Evolutionary conservation across 1,140 invertebrate species (phyloP).

Genomic region (Neodiprion lecontei): DNA sequence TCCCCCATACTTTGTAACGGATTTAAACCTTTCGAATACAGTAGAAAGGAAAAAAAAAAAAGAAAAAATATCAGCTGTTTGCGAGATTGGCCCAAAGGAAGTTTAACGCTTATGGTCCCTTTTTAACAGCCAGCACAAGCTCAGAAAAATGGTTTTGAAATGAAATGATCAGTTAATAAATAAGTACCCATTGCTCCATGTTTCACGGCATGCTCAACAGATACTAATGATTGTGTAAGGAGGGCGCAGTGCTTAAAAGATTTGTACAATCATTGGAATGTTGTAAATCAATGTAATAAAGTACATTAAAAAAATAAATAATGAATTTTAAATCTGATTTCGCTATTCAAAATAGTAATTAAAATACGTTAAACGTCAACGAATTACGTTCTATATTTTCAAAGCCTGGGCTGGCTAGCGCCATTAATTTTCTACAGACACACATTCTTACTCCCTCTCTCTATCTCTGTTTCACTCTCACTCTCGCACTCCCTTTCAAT

Average conservation of each 20-base stretch:
- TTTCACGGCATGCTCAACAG: too few relatives aligned
- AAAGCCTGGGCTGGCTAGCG: neutral
- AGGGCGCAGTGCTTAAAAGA: neutral
- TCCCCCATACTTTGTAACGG: neutral
- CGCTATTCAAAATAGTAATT: neutral
- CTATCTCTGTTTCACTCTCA: neutral
- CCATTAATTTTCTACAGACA: constrained; percentile 6
- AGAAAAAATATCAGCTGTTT: too few relatives aligned
- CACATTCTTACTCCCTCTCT: neutral
- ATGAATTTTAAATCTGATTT: neutral
- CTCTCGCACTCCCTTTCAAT: neutral
- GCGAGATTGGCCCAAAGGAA: neutral
- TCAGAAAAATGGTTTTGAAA: neutral
- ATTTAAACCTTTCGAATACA: neutral
- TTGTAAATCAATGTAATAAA: neutral
- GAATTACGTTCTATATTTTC: neutral
- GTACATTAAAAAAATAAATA: neutral
- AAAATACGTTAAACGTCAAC: neutral
- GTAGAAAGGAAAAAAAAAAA: neutral
- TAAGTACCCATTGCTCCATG: neutral
- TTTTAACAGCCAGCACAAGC: neutral
- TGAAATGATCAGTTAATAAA: neutral
- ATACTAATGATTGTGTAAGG: too few relatives aligned
- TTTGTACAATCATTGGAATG: neutral
- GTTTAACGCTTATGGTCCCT: neutral